Evolutionary conservation across 2,888 invertebrate species (phyloP).

Genomic region (Drosophila mayaguana): DNA sequence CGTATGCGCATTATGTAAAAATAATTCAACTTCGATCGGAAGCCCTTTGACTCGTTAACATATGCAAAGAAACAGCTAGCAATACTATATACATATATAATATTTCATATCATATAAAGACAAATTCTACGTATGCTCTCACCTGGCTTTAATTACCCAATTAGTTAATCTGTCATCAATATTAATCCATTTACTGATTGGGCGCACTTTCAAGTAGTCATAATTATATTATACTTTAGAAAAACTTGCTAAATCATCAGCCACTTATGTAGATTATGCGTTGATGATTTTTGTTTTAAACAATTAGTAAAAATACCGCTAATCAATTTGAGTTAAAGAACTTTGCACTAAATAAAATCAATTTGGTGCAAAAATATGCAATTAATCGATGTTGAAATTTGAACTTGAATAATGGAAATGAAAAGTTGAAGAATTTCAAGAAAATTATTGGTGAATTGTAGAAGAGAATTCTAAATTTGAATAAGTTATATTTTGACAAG

Average conservation of each 20-base stretch:
- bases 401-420: neutral
- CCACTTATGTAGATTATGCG: constrained; percentile 27
- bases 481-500: too few species aligned
- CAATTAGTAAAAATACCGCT: constrained; percentile 15
- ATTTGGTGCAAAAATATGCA: neutral
- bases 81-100: neutral
- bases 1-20: constrained; percentile 59
- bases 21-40: constrained; percentile 27
- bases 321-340: neutral
- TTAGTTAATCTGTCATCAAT: constrained; percentile 23
- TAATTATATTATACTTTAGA: constrained; percentile 43
- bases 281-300: neutral
- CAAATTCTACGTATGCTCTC: neutral
- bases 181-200: constrained; percentile 17
- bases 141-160: constrained; percentile 26
- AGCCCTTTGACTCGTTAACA: constrained; percentile 8
- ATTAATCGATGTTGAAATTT: neutral
- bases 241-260: neutral
- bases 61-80: constrained; percentile 4
- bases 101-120: neutral
- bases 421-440: too few species aligned
- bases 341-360: neutral
- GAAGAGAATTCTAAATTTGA: too few species aligned
- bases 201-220: constrained; percentile 40
- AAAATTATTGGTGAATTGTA: too few species aligned